Evolutionary conservation across 64 coral and sea anemone genomes (phyloP), one percentile per base, ranked within the genome.

Genomic region (Dendrophyllia cribrosa): DNA sequence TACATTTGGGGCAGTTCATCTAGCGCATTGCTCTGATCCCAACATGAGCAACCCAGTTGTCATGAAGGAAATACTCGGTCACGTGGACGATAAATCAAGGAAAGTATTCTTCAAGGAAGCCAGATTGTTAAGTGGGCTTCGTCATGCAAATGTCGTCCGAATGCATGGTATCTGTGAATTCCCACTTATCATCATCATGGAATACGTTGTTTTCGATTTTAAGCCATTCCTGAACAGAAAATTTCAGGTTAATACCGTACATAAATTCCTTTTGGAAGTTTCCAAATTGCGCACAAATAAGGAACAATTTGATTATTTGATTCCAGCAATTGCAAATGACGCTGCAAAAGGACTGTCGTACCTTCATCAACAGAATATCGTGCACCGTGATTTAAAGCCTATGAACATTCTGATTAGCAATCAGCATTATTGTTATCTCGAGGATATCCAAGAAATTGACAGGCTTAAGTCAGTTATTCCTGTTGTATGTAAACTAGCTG

Each of bases 331-430:
- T 56, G 78, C 78, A 82, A 13, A 43, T 66, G 88, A 94, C 43
- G 63, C 85, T 24, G 59, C 92, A 34, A 25, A 48, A 23, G 88
- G 82, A 52, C 65, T 93, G 34, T 16, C 34, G 5, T 81, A 91
- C 21, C 83, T 97, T 3, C 91, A 97, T 76, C 5, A 55, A 12
- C 58, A 43, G 8, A 68, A 87, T 10, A 77, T 86, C 6, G 80
- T 23, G 20, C 91, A 97, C 48, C 82, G 95, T 16, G 95, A 97
- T 49, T 58, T 97, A 49, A 97, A 97, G 45, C 88, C 95, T 43
- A 85, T 83, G 20, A 97, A 97, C 62, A 72, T 97, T 12, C 49
- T 34, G 34, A 34, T 34, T 34, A 34, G 34, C 34, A 34, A 34
- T 34, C 34, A 34, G 34, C 34, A 34, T 91, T 97, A 97, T 16